Evolutionary conservation across 2,888 invertebrate genomes (phyloP), one percentile per base, ranked within the genome.

Genomic region (Lepeophtheirus nordmannii): DNA sequence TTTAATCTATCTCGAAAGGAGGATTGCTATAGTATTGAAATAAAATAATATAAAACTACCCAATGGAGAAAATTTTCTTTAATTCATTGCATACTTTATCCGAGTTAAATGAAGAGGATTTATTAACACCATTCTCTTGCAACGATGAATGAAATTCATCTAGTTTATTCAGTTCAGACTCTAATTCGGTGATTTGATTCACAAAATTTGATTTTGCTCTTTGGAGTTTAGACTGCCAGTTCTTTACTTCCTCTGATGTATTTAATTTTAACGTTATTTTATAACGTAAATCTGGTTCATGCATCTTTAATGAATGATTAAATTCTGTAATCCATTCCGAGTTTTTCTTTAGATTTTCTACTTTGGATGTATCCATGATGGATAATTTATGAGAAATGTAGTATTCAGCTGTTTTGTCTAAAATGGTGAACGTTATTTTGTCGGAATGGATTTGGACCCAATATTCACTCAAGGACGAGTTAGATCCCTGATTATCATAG

Each of bases 141-240:
- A 8, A 14, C 14, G 53, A 17, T 14, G 53, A 46, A 46, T 3
- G n/a, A 14, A 14, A 14, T 17, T 46, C 53, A 8, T 46, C 53
- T 17, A 46, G 17, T 46, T 46, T 46, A 46, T 46, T 46, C 8
- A 46, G 8, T 46, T 46, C 53, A 17, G 14, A 1, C 53, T 46
- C 53, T n/a, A 46, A 46, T 46, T 46, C n/a, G n/a, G 53, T 46
- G n/a, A 46, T 46, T 46, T 17, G 53, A 46, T 46, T 17, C 53
- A 5, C 53, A 46, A 17, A n/a, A 46, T 46, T n/a, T 8, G 14
- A 14, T 17, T 46, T 46, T n/a, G 53, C 53, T 46, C 8, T 46
- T n/a, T 46, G 14, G 53, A 46, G 53, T 17, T 46, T 14, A 14
- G 17, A n/a, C 8, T 46, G 53, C 53, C 53, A 46, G 14, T 17